phyloP scores from a whole-genome alignment of 23 tunicate species.

The Halocynthia roretzi region DNA sequence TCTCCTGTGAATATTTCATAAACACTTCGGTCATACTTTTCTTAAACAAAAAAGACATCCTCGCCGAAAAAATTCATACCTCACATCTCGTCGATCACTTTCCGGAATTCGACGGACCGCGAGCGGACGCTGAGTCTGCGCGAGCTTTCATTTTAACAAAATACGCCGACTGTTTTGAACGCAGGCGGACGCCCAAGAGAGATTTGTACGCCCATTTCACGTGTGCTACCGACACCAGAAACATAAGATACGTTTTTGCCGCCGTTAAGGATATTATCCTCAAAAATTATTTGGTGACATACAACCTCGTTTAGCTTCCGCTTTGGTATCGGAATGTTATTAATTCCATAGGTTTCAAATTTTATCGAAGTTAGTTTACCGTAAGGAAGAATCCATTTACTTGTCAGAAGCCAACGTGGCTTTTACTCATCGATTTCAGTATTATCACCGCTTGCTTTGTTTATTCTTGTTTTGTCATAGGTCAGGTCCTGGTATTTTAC shows the following conservation, averaged over 20 bases:
- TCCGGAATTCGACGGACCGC: slow-evolving; percentile 52
- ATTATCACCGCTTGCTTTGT: too few relatives aligned
- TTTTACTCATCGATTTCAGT: too few relatives aligned
- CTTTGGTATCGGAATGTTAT: too few relatives aligned
- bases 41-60: slow-evolving; percentile 81
- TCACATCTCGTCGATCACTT: slow-evolving; percentile 54
- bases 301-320: slow-evolving; percentile 45
- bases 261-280: slow-evolving; percentile 91
- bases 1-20: slow-evolving; percentile 57
- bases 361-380: too few relatives aligned
- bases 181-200: slow-evolving; percentile 52
- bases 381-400: too few relatives aligned
- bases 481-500: too few relatives aligned
- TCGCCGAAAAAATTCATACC: slow-evolving; percentile 68
- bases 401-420: too few relatives aligned
- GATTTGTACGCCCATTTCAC: slow-evolving; percentile 86
- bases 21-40: slow-evolving; percentile 83
- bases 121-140: slow-evolving; percentile 55
- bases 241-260: slow-evolving; percentile 81
- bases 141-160: slow-evolving; percentile 41
- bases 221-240: slow-evolving; percentile 92
- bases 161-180: slow-evolving; percentile 56
- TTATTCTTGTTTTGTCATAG: too few relatives aligned
- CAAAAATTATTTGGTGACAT: slow-evolving; percentile 78
- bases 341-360: too few relatives aligned